Conservation (phyloP, 37 sponge, comb jelly and placozoan genomes). For the Lycopodina hypogea region DNA sequence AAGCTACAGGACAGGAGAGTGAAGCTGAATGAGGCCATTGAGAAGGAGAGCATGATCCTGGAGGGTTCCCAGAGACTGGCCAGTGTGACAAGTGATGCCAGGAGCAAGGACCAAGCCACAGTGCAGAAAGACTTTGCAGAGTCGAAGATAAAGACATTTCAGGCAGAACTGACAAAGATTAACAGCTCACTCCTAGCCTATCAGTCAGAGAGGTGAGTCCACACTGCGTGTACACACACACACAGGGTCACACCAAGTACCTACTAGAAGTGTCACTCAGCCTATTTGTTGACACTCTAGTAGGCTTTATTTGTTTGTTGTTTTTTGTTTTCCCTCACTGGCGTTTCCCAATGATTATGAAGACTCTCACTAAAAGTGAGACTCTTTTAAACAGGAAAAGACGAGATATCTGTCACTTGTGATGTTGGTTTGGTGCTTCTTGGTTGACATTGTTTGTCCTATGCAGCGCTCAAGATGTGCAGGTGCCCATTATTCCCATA, state of each 20-base stretch:
- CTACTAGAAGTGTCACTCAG: too few relatives aligned
- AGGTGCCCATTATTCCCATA: conserved; percentile 59
- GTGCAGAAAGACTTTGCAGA: conserved; percentile 47
- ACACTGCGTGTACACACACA: neutral
- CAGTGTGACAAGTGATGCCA: conserved; percentile 12
- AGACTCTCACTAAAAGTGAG: too few relatives aligned
- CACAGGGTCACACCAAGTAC: too few relatives aligned
- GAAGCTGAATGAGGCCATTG: conserved; percentile 48
- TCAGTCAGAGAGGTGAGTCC: conserved; percentile 44
- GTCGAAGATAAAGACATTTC: conserved; percentile 54
- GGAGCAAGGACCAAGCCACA: conserved; percentile 35
- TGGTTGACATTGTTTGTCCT: neutral
- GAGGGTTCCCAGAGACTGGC: conserved; percentile 46
- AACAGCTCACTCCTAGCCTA: conserved; percentile 68
- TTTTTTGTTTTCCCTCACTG: too few relatives aligned
- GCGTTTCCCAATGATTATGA: too few relatives aligned
- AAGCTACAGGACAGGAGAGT: conserved; percentile 35
- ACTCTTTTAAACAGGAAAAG: too few relatives aligned
- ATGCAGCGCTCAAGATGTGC: conserved; percentile 10
- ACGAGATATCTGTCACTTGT: too few relatives aligned
- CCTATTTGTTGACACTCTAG: neutral
- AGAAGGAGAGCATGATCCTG: conserved; percentile 37
- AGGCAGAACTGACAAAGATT: conserved; percentile 56
- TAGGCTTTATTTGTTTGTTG: neutral
- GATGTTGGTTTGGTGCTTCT: too few relatives aligned